Base-by-base conservation (phyloP, 2,888 invertebrate species). In the Odiellus spinosus region DNA sequence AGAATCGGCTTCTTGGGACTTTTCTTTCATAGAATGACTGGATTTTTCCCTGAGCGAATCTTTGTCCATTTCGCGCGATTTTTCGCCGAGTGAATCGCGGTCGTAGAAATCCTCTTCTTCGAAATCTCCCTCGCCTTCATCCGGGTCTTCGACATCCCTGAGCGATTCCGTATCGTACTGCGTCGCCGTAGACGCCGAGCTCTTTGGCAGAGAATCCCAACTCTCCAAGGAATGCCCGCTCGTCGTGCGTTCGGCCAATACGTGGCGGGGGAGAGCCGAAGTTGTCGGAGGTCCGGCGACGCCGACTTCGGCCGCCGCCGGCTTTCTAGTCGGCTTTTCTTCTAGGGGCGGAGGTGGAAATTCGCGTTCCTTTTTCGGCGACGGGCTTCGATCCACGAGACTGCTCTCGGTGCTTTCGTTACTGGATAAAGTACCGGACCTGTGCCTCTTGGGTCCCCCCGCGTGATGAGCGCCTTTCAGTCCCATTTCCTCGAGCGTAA, bases 241-340 rank as follows among this genome's bases (percentile, higher is more conserved):
- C 14, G 34, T 14, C n/a, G 49, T 44, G 26, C 50, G 44, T 15
- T 44, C 32, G 4, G 46, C 45, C 3, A 48, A 19, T 17, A 52
- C 41, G 20, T 52, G 53, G 40, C 47, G 49, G 15, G 45, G 48
- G 17, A 38, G 21, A n/a, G 44, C 19, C 15, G 36, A 14, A 20
- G 56, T 54, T n/a, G 39, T 40, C n/a, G 33, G 47, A 36, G 55
- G 56, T 14, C 46, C 50, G 6, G 52, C 53, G 19, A 47, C 54
- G 38, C 48, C 50, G 2, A 69, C 69, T 59, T 71, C 70, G 8
- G 74, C 72, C 55, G 73, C 73, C 12, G 54, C 39, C 5, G 5
- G 26, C 5, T 4, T 6, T 8, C 5, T 6, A 4, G 26, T 8
- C 26, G 8, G 4, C 8, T 8, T 26, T 26, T 26, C 26, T 36